Percentiles rank a stretch among this genome's conserved stretches.
Evolutionary conservation across 2,113 vertebrate species (phyloP).

Genomic region (Montifringilla adamsi): DNA sequence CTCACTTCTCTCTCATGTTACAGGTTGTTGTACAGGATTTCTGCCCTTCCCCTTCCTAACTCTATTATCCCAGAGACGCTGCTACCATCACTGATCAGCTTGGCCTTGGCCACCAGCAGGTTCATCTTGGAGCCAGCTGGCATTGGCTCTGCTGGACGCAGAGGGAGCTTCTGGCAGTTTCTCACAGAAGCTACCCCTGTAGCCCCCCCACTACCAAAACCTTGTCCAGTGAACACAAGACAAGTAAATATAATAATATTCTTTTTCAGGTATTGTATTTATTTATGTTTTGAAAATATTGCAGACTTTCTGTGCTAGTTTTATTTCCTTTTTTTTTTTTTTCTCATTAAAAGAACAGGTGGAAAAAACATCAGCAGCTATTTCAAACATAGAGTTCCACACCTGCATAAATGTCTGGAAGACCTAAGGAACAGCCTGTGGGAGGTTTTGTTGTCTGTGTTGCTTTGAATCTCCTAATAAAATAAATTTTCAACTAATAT

Average conservation of each 20-base stretch:
- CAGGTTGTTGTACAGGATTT: not conserved
- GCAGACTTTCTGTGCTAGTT: not conserved
- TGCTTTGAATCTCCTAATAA: conserved; percentile 34
- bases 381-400: conserved; percentile 34
- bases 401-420: conserved; percentile 44
- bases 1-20: not conserved
- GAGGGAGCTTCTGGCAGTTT: not conserved
- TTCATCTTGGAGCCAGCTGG: not conserved
- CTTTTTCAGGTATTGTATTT: not conserved
- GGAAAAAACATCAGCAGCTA: not conserved
- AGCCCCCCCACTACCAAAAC: not conserved
- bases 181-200: not conserved
- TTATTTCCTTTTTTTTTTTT: not conserved
- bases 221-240: not conserved
- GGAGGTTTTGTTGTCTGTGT: conserved; percentile 20
- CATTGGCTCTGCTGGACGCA: fast-evolving
- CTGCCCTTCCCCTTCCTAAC: not conserved
- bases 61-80: not conserved
- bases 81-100: not conserved
- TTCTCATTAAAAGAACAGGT: conserved; percentile 22
- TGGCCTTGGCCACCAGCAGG: not conserved
- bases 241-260: not conserved
- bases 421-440: conserved; percentile 25
- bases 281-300: not conserved
- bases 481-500: conserved; percentile 30